Conservation (phyloP, 2,113 vertebrate genomes). For the Cisticola juncidis region DNA sequence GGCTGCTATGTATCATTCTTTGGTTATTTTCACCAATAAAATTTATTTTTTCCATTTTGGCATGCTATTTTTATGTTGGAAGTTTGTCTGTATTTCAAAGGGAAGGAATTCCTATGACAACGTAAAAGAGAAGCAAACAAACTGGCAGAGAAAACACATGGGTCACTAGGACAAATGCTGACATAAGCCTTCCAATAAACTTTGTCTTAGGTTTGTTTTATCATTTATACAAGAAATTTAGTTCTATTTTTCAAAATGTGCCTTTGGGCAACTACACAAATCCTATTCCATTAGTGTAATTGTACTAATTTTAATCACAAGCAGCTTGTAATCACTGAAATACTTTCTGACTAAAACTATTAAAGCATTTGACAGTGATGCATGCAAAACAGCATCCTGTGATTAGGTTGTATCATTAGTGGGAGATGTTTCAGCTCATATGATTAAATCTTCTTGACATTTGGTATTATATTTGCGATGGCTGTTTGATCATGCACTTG, state of each 20-base stretch:
- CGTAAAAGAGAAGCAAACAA: not conserved
- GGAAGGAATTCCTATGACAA: not conserved
- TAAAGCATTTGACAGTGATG: conserved; percentile 4
- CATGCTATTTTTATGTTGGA: not conserved
- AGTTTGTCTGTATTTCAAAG: not conserved
- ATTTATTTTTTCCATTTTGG: not conserved
- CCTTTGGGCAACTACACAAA: not conserved
- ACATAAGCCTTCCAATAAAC: not conserved
- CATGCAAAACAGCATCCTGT: not conserved
- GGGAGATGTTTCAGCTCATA: not conserved
- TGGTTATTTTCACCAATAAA: not conserved
- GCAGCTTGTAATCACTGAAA: not conserved
- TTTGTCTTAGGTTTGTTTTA: not conserved
- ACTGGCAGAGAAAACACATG: not conserved
- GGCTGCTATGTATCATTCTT: not conserved
- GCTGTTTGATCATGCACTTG: not conserved
- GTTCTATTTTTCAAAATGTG: not conserved
- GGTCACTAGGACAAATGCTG: not conserved
- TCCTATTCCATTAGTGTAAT: not conserved
- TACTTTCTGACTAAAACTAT: not conserved
- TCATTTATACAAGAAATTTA: not conserved
- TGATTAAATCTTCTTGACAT: not conserved
- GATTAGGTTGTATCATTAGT: conserved; percentile 4
- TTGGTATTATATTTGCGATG: not conserved
- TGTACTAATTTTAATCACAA: not conserved